Base-by-base conservation (phyloP, 2,797 vertebrate species). In the Telmatherina bonti region DNA sequence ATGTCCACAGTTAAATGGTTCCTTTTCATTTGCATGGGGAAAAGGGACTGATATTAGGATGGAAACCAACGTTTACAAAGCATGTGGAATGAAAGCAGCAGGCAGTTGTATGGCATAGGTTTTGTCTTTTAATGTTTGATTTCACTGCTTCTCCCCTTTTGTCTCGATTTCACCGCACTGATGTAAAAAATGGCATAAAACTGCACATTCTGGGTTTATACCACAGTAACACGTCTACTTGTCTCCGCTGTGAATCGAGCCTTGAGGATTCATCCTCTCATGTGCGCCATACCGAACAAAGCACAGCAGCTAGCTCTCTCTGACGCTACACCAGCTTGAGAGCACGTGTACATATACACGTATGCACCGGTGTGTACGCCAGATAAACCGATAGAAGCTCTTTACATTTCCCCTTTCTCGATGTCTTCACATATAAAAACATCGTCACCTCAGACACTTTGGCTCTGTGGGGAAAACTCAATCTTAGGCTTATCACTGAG, bases 311-410 rank as follows among this genome's bases (percentile, higher is more conserved):
- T n/a, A 47, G 79, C 75, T 85, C 78, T 72, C 68, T 85, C 83
- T 84, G 73, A 84, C 78, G 81, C 86, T 61, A 87, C 86, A 77
- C 81, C 78, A 79, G 81, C 79, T 62, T 69, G 67, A 92, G 83
- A 84, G 87, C 80, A 75, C 64, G 90, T 88, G 90, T 91, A 91
- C 87, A 90, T 89, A 89, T 72, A 84, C 72, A 80, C 80, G 70
- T 67, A 76, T 74, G 29, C 81, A 64, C 74, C 18, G 62, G 70
- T 18, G 31, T 68, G 71, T 67, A 63, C 10, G 60, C 56, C 8
- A 87, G 91, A 93, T 91, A 68, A 85, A 76, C 70, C 7, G 85
- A 93, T 90, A 92, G 51, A 7, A 72, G 79, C 82, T 81, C 83
- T 87, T 88, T 88, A 90, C 70, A 72, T 84, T 79, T 56, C 65